phyloP scores from a whole-genome alignment of 2,888 invertebrate species.

The Drosophila paracracens region DNA sequence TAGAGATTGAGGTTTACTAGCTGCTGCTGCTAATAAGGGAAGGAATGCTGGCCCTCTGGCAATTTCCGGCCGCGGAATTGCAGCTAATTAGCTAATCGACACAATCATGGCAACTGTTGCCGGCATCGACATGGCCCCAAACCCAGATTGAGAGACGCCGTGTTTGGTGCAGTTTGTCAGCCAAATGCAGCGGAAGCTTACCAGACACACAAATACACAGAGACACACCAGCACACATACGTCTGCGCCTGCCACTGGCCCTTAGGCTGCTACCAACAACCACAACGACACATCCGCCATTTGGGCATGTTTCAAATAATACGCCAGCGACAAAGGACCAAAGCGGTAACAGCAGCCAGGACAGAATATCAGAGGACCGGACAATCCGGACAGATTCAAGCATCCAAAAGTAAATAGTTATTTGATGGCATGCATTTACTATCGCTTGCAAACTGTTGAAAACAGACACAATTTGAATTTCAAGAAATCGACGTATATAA shows the following conservation, averaged over 20 bases:
- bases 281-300: conserved; percentile 32
- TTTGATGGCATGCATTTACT: neutral
- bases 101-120: conserved; percentile 61
- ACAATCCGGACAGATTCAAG: conserved; percentile 2
- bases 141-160: conserved; percentile 2
- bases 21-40: conserved; percentile 3
- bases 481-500: neutral
- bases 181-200: conserved; percentile 57
- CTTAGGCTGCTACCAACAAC: neutral
- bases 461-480: neutral
- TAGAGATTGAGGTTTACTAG: neutral
- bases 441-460: neutral
- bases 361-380: neutral
- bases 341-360: neutral
- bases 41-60: conserved; percentile 26
- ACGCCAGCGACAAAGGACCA: conserved; percentile 1
- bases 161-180: conserved; percentile 17
- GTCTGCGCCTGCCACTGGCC: no score
- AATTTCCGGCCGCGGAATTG: conserved; percentile 76
- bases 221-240: conserved; percentile 14
- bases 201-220: conserved; percentile 43
- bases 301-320: conserved; percentile 13
- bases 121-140: conserved; percentile 6
- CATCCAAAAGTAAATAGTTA: neutral
- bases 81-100: conserved; percentile 79